A percentile compares a stretch with the other conserved stretches of the same genome.
phyloP scores from a whole-genome alignment of 2,113 vertebrate species.

The Elachura formosa region DNA sequence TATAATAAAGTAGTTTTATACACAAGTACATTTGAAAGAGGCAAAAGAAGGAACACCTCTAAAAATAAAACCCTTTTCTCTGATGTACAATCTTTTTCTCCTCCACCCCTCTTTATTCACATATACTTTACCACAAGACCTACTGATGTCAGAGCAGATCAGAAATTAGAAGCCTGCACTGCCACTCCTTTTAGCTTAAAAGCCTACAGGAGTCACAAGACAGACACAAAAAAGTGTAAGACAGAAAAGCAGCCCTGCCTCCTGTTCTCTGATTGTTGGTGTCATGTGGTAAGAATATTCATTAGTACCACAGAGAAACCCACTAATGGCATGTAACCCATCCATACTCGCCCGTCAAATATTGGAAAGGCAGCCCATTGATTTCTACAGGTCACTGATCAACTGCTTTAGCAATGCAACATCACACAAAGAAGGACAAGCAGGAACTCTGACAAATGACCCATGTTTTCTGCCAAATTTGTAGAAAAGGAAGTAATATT shows the following conservation, averaged over 20 bases:
- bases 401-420: conserved; percentile 7
- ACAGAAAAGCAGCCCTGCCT: not conserved
- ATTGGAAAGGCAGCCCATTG: conserved; percentile 36
- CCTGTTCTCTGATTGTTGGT: not conserved
- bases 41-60: not conserved
- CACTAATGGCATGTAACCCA: not conserved
- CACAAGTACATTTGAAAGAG: not conserved
- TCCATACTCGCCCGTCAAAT: conserved; percentile 20
- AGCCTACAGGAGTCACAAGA: not conserved
- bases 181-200: not conserved
- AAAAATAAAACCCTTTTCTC: not conserved
- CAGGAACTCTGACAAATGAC: not conserved
- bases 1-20: not conserved
- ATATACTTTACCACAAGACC: not conserved
- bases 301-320: not conserved
- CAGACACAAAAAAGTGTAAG: not conserved
- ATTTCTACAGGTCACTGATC: conserved; percentile 47
- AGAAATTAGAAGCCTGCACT: not conserved
- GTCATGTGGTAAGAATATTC: not conserved
- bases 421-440: conserved; percentile 24
- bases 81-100: not conserved
- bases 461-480: not conserved
- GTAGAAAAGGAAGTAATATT: not conserved
- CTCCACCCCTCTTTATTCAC: not conserved
- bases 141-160: not conserved